Base-by-base conservation (phyloP, 2,888 invertebrate genomes). In the Drosophila prolongata region DNA sequence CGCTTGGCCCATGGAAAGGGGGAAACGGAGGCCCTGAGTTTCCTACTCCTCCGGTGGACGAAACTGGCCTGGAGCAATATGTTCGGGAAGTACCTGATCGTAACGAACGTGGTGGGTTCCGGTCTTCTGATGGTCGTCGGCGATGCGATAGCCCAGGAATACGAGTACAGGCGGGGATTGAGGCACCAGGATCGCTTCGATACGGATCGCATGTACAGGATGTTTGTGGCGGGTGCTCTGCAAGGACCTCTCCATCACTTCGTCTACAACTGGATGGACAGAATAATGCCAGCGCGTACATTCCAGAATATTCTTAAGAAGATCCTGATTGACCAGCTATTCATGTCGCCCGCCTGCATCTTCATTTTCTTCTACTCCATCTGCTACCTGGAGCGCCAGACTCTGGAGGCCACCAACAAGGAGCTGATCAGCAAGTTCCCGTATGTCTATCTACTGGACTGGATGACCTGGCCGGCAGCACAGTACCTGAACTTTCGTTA, bases 401-500 rank as follows among this genome's bases (percentile, higher is more conserved):
- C 93, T 10, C 44, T 94, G 0, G 30, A 90, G 13, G 93, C 94
- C 46, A 94, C 94, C 72, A 94, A 93, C 78, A 82, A 91, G 61
- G 97, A 96, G 92, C 92, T 95, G 43, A 93, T 93, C 78, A 87
- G 93, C 1, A 98, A 97, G 92, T 96, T 97, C 90, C 91, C 94
- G 40, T 94, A 94, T 77, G 95, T 96, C 24, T 97, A 96, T 86
- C 93, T 98, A 96, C 94, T 96, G 80, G 98, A 98, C 90, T 98
- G 98, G 94, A 92, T 95, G 65, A 94, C 97, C 62, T 99, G 98
- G 98, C 98, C 98, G 4, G 97, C 97, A 47, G 94, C 96, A 2
- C 98, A 99, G 91, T 96, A 95, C 84, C 90, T 98, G 13, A 99
- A 99, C 92, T 99, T 99, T 92, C 95, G 96, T 79, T 96, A 95